Evolutionary conservation across 2,113 vertebrate species (phyloP), one percentile per base, ranked within the genome.

Genomic region (Toxotes jaculatrix): DNA sequence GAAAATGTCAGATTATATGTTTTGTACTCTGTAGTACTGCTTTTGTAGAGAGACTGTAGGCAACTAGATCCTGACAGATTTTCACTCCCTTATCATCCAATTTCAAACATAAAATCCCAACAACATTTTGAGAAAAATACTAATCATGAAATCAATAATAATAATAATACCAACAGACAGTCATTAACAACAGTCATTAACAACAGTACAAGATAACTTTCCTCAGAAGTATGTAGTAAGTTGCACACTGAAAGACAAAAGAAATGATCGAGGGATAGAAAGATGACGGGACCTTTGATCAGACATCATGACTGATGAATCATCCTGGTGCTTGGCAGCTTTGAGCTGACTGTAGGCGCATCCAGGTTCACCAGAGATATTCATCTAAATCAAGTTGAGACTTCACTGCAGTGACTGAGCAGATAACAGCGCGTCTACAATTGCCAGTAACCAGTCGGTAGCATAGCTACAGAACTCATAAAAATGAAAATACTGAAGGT

Each of bases 311-410:
- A 67, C 3, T 36, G 23, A 32, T 80, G 47, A 80, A 0, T 87
- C 80, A 83, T 23, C 6, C 42, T 31, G 23, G 23, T 42, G 36
- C 49, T 81, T 40, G 66, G 56, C 77, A 60, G 42, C 62, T 73
- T 31, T 27, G 31, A 51, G 32, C 27, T 66, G 78, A 82, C 47
- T 21, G 31, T 0, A 5, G 21, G 43, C 55, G 64, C 42, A 36
- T 65, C 32, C 49, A 63, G 7, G 61, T 59, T n/a, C 42, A 43
- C 63, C 27, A 16, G 14, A 74, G 74, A 68, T 63, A 59, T 36
- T 51, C 34, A 70, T 80, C 71, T 65, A 8, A 51, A 75, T 65
- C 70, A 38, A 64, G 42, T n/a, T 43, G 47, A 47, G 66, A 42
- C n/a, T 1, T 65, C 56, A 84, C 16, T n/a, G 14, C 55, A 51